These are phyloP conservation scores for Lasioglossum calceatum DNA, from an alignment of 2,888 invertebrate genomes.

Conservation along the genomic window DNA sequence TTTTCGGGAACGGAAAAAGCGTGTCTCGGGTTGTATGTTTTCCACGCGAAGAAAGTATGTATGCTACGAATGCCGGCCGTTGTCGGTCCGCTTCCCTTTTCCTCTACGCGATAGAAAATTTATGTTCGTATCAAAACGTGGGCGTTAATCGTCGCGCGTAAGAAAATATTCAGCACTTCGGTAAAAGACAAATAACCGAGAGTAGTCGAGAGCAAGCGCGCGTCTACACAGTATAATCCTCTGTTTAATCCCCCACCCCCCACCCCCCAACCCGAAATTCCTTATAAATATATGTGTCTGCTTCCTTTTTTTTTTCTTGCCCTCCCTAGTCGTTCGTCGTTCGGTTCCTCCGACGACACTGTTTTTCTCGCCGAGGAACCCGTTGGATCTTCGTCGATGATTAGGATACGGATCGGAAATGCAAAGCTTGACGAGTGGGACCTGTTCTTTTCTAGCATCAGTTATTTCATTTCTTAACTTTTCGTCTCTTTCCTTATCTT, in stretches of 20 bases:
- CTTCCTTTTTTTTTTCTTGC: not conserved
- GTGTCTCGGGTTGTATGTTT: constrained; percentile 44
- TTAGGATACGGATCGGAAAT: constrained; percentile 16
- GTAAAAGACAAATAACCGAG: constrained; percentile 72
- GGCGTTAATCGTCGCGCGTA: constrained; percentile 71
- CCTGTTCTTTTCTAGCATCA: not conserved
- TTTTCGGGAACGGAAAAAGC: not conserved
- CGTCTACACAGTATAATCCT: constrained; percentile 57
- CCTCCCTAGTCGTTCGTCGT: constrained; percentile 20
- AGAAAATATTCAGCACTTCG: constrained; percentile 69
- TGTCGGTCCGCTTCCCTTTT: constrained; percentile 24
- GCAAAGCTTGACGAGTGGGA: constrained; percentile 13
- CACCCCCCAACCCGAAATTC: constrained; percentile 30
- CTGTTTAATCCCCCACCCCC: constrained; percentile 16
- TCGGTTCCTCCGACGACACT: not conserved
- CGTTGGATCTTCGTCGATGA: constrained; percentile 23
- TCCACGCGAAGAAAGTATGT: constrained; percentile 58
- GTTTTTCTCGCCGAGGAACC: constrained; percentile 3
- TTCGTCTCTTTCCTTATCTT: not conserved
- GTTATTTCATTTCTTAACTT: not conserved
- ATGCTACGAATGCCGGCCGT: constrained; percentile 41
- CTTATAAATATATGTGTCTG: constrained; percentile 37
- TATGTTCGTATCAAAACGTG: constrained; percentile 82
- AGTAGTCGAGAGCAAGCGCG: constrained; percentile 73
- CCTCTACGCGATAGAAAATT: constrained; percentile 80